Conservation (phyloP, 2,888 invertebrate species). For the Apamea crenata region DNA sequence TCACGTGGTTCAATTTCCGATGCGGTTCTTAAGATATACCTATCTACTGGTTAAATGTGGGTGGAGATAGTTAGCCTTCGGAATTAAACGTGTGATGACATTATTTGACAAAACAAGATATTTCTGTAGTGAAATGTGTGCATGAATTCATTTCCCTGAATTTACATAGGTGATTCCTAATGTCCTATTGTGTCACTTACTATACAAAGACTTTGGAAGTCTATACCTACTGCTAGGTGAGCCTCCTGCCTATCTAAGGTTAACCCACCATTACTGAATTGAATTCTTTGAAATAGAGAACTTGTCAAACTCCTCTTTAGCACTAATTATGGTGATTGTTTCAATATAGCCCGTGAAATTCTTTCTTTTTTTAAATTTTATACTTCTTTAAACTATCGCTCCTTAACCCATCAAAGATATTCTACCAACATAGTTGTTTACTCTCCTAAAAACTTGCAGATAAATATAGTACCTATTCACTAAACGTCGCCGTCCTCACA, state of each 20-base stretch:
- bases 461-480: neutral
- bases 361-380: too few species aligned
- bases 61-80: neutral
- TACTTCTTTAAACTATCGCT: too few species aligned
- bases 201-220: neutral
- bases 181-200: neutral
- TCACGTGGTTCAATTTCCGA: neutral
- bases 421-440: neutral
- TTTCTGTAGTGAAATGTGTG: neutral
- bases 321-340: too few species aligned
- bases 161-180: neutral
- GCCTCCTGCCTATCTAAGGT: neutral
- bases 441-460: neutral
- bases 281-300: too few species aligned
- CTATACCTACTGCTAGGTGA: too few species aligned
- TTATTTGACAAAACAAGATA: neutral
- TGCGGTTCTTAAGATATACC: too few species aligned
- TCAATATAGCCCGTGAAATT: too few species aligned
- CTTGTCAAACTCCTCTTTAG: too few species aligned
- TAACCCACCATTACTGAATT: neutral
- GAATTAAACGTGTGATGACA: neutral
- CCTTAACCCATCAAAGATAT: neutral
- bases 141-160: too few species aligned
- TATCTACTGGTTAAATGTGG: neutral
- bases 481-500: conserved; percentile 12